A percentile compares a stretch with the other conserved stretches of the same genome.
phyloP scores from a whole-genome alignment of 2,888 invertebrate genomes.

The Troides oblongomaculatus region DNA sequence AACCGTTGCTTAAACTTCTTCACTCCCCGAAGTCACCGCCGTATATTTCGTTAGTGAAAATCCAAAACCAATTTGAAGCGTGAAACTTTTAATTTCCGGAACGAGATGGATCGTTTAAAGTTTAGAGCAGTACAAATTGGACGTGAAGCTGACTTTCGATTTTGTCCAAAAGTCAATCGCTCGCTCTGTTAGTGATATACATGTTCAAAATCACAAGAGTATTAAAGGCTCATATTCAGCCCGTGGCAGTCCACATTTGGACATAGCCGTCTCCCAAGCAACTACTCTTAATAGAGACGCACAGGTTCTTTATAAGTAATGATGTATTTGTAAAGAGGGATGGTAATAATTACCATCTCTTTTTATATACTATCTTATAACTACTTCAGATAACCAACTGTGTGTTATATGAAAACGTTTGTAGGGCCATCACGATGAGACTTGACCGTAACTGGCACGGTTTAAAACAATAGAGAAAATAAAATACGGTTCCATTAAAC shows the following conservation, averaged over 20 bases:
- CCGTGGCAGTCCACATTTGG: too few species aligned
- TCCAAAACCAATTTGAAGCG: slow-evolving; percentile 27
- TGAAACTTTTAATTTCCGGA: slow-evolving; percentile 24
- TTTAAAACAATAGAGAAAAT: slow-evolving; percentile 6
- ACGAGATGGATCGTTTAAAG: slow-evolving; percentile 7
- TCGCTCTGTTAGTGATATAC: neutral
- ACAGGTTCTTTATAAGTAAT: neutral
- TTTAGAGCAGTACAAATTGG: neutral
- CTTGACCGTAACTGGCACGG: neutral
- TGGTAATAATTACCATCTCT: neutral
- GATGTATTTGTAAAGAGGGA: neutral
- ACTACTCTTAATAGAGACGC: neutral
- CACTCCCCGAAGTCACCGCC: slow-evolving; percentile 5
- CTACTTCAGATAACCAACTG: neutral
- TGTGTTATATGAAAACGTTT: neutral
- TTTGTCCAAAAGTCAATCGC: neutral
- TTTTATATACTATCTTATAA: neutral
- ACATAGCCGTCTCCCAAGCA: too few species aligned
- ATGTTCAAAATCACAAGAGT: neutral
- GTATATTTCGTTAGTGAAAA: slow-evolving; percentile 9
- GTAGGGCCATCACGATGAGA: neutral
- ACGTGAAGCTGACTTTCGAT: neutral
- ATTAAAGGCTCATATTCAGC: too few species aligned
- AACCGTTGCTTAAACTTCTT: neutral
- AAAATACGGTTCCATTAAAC: slow-evolving; percentile 2